phyloP scores from a whole-genome alignment of 2,113 vertebrate genomes.

The Phoenicopterus ruber region DNA sequence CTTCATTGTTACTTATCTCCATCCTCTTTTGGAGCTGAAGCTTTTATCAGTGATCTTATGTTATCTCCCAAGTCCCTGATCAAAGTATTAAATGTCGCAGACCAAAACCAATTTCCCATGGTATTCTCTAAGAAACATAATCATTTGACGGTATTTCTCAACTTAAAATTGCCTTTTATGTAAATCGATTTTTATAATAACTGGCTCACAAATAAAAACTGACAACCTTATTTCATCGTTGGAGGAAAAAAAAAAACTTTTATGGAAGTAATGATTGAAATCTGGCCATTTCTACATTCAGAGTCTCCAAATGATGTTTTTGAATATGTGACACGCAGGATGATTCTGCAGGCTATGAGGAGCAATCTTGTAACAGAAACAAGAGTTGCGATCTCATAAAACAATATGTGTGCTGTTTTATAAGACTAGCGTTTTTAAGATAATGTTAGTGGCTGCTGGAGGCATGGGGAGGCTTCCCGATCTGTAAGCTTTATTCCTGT shows the following conservation, averaged over 20 bases:
- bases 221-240: not conserved
- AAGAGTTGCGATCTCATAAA: not conserved
- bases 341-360: not conserved
- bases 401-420: rapidly evolving
- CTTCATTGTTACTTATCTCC: not conserved
- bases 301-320: not conserved
- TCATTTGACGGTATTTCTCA: not conserved
- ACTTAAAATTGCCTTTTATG: not conserved
- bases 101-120: not conserved
- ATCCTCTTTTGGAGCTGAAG: not conserved
- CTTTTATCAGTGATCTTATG: not conserved
- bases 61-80: not conserved
- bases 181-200: not conserved
- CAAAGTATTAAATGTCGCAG: not conserved
- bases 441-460: not conserved
- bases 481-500: not conserved
- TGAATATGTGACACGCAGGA: not conserved
- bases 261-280: not conserved
- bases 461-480: not conserved
- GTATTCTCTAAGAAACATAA: not conserved
- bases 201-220: not conserved
- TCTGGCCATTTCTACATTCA: not conserved
- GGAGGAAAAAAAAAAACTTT: not conserved
- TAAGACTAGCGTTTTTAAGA: not conserved
- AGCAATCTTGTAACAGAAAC: not conserved